These are phyloP conservation scores for Alosa alosa DNA, from an alignment of 2,113 vertebrate species.

Conservation along the genomic window DNA sequence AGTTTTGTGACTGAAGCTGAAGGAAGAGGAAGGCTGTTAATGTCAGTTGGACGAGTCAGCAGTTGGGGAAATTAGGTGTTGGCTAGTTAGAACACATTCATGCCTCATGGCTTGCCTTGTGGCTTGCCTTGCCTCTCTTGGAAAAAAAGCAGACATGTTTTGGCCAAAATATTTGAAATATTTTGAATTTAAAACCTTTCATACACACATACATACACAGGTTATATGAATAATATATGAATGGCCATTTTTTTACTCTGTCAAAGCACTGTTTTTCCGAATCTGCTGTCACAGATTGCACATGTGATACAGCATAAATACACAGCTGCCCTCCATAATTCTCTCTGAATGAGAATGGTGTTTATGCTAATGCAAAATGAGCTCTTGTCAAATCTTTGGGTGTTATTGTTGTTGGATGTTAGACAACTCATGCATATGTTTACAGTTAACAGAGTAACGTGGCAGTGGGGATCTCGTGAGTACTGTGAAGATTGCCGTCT, in stretches of 20 bases:
- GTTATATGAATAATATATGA: background rate
- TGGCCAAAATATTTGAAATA: background rate
- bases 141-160: background rate
- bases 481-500: background rate
- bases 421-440: background rate
- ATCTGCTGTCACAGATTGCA: background rate
- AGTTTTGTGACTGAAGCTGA: background rate
- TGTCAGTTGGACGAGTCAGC: background rate
- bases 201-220: background rate
- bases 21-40: background rate
- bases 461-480: background rate
- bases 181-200: background rate
- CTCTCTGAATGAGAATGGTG: background rate
- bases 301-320: background rate
- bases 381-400: background rate
- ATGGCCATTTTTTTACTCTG: background rate
- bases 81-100: background rate
- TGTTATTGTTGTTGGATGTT: background rate
- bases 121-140: no score
- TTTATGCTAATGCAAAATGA: background rate
- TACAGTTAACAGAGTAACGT: background rate
- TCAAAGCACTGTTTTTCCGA: background rate
- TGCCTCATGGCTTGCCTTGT: background rate
- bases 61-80: background rate
- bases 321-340: background rate